Evolutionary conservation across 2,797 vertebrate genomes (phyloP).

Genomic region (Remorina albescens): DNA sequence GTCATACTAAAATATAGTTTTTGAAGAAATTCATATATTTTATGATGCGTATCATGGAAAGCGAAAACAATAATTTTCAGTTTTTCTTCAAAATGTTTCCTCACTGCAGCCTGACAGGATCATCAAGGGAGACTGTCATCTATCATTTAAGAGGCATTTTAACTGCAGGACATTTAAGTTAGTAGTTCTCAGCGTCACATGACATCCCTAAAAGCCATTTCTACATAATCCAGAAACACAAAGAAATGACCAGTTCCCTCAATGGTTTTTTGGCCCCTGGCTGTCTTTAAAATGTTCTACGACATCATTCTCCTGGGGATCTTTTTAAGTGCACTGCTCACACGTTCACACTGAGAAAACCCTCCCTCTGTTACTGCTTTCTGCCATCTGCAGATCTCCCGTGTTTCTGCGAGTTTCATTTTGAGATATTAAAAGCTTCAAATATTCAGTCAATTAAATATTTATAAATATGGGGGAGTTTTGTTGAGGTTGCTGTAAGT

Average conservation of each 20-base stretch:
- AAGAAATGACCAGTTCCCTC: constrained; percentile 50
- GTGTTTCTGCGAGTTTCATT: constrained; percentile 19
- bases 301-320: constrained; percentile 41
- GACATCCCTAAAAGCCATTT: constrained; percentile 65
- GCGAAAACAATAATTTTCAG: constrained; percentile 34
- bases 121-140: constrained; percentile 34
- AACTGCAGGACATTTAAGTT: constrained; percentile 58
- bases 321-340: constrained; percentile 41
- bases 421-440: constrained; percentile 39
- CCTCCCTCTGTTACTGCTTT: constrained; percentile 24
- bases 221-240: constrained; percentile 59
- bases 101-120: constrained; percentile 28
- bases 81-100: constrained; percentile 36
- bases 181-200: constrained; percentile 48
- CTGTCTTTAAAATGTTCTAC: constrained; percentile 58
- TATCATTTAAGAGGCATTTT: constrained; percentile 62
- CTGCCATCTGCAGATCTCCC: constrained; percentile 12
- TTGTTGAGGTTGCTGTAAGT: constrained; percentile 26
- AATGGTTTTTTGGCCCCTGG: constrained; percentile 38
- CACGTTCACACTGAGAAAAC: constrained; percentile 49
- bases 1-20: constrained; percentile 28
- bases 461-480: constrained; percentile 38
- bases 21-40: constrained; percentile 28
- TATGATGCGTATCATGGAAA: constrained; percentile 42
- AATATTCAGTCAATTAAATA: constrained; percentile 50